Evolutionary conservation across 1,140 invertebrate genomes (phyloP).

Genomic region (Hestina assimilis): DNA sequence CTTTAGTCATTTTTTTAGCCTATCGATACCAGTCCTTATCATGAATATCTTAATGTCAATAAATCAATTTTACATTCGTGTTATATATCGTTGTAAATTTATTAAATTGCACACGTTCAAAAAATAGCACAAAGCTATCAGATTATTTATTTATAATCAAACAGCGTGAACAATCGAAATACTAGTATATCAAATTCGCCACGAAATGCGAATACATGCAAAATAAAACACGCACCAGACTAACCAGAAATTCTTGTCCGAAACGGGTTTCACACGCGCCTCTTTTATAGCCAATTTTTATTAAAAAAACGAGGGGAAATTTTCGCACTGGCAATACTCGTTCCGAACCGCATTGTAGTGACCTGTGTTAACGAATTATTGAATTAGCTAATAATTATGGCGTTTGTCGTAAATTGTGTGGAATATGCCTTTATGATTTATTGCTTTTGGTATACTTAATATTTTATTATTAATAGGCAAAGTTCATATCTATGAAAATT

Average conservation of each 20-base stretch:
- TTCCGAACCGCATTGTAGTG: conserved; percentile 47
- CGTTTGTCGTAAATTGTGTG: conserved; percentile 45
- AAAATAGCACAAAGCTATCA: conserved; percentile 5
- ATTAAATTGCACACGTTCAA: not conserved
- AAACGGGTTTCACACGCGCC: conserved; percentile 54
- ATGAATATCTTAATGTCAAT: too few species aligned
- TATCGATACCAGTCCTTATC: too few species aligned
- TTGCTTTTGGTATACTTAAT: not conserved
- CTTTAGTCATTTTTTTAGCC: too few species aligned
- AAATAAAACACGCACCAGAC: conserved; percentile 35
- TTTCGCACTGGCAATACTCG: conserved; percentile 23
- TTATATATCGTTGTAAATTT: not conserved
- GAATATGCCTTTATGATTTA: conserved; percentile 19
- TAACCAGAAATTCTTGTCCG: conserved; percentile 56
- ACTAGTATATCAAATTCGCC: conserved; percentile 51
- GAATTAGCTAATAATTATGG: conserved; percentile 66
- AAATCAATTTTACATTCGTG: too few species aligned
- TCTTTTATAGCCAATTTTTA: conserved; percentile 55
- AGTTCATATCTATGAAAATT: not conserved
- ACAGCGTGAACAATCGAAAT: conserved; percentile 50
- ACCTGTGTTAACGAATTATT: conserved; percentile 65
- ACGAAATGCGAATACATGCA: conserved; percentile 37
- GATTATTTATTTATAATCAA: conserved; percentile 48
- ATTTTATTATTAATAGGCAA: too few species aligned
- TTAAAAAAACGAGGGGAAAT: conserved; percentile 36